A percentile compares a stretch with the other conserved stretches of the same genome.
Conservation (phyloP, 2,888 invertebrate genomes). For the Acrobasis consociella region DNA sequence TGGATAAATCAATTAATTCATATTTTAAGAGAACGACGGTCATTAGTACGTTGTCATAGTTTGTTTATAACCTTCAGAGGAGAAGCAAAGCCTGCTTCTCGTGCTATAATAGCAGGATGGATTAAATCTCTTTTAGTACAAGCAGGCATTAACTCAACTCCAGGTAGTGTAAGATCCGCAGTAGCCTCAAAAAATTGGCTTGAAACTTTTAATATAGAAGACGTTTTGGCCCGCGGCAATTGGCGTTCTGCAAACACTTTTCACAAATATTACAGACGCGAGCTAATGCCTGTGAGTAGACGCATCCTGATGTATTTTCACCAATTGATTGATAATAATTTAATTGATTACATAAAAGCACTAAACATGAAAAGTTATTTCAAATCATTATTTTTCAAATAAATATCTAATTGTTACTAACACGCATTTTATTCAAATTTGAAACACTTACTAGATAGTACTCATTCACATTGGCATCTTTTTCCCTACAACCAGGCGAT, state of each 20-base stretch:
- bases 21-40: not conserved
- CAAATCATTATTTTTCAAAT: not conserved
- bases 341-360: too few relatives aligned
- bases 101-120: slow-evolving; percentile 30
- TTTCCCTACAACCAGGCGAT: slow-evolving; percentile 4
- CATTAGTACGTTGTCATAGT: not conserved
- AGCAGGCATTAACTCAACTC: slow-evolving; percentile 23
- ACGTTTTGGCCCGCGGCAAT: slow-evolving; percentile 26
- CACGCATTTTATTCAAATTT: not conserved
- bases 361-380: not conserved
- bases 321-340: not conserved
- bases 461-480: not conserved
- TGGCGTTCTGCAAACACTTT: slow-evolving; percentile 29
- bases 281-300: slow-evolving; percentile 17
- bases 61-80: slow-evolving; percentile 27
- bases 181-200: slow-evolving; percentile 30
- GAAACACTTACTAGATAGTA: not conserved
- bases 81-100: slow-evolving; percentile 26
- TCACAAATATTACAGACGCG: slow-evolving; percentile 25
- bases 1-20: slow-evolving; percentile 22
- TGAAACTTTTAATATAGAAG: slow-evolving; percentile 27
- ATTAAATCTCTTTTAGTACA: slow-evolving; percentile 26
- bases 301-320: slow-evolving; percentile 7
- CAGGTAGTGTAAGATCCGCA: slow-evolving; percentile 29
- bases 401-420: not conserved